Conservation (phyloP, 1,140 invertebrate genomes). For the Ctenoplectra terminalis region DNA sequence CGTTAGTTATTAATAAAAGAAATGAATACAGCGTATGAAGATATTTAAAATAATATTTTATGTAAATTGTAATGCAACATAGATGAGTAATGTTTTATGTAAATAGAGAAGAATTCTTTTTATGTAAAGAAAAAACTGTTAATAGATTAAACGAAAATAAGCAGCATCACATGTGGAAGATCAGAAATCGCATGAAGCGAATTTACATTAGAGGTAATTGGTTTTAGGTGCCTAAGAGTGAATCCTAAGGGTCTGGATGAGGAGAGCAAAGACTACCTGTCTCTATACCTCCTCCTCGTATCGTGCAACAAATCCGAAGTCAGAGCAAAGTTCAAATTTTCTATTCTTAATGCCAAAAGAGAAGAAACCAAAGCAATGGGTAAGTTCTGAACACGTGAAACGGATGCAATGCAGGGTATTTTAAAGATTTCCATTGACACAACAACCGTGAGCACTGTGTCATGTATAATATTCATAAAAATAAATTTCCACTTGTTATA, state of each 20-base stretch:
- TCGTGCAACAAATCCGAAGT: constrained; percentile 99
- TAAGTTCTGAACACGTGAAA: constrained; percentile 78
- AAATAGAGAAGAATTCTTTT: too few relatives aligned
- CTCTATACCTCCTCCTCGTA: constrained; percentile 98
- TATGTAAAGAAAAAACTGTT: too few relatives aligned
- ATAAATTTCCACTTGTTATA: neutral
- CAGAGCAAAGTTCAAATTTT: constrained; percentile 99
- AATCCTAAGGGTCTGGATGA: constrained; percentile 99
- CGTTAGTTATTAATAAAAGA: too few relatives aligned
- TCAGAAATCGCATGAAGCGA: neutral
- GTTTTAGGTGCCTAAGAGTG: constrained; percentile 95
- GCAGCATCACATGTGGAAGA: neutral
- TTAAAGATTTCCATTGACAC: constrained; percentile 46
- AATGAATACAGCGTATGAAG: too few relatives aligned
- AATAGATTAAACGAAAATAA: too few relatives aligned
- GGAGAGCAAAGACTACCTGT: constrained; percentile 99
- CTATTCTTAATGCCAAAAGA: constrained; percentile 99
- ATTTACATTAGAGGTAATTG: constrained; percentile 48
- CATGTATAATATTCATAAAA: too few relatives aligned
- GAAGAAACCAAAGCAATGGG: constrained; percentile 99
- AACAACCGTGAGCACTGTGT: neutral
- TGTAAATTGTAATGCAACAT: too few relatives aligned
- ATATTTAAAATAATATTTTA: too few relatives aligned
- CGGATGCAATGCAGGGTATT: constrained; percentile 52
- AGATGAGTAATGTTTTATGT: too few relatives aligned